Conservation (phyloP, 2,113 vertebrate genomes). For the Myiagra hebetior region DNA sequence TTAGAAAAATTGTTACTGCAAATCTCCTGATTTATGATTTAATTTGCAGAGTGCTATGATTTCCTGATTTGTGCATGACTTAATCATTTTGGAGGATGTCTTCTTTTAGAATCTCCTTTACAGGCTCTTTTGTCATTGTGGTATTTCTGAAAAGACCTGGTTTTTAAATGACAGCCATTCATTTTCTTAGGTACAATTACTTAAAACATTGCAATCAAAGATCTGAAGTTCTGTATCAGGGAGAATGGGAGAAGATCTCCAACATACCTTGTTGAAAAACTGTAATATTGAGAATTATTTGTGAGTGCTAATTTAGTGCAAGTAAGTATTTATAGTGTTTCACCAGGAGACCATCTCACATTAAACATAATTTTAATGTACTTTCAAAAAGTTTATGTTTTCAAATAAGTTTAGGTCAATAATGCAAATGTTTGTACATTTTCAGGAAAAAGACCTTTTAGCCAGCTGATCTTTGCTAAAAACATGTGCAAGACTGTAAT, state of each 20-base stretch:
- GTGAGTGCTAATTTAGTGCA: not conserved
- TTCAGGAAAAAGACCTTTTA: not conserved
- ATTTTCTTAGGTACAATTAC: not conserved
- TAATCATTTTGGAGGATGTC: not conserved
- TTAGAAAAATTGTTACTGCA: not conserved
- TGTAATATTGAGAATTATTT: not conserved
- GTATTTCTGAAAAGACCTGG: not conserved
- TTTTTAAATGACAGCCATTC: not conserved
- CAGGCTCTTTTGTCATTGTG: not conserved
- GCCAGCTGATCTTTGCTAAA: not conserved
- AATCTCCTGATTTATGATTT: not conserved
- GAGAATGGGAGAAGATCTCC: not conserved
- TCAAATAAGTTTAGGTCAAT: not conserved
- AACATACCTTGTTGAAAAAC: not conserved
- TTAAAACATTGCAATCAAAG: not conserved
- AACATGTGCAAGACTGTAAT: not conserved
- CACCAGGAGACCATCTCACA: not conserved
- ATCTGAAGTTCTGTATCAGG: not conserved
- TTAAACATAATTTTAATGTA: not conserved
- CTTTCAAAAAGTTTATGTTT: not conserved
- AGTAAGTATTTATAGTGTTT: not conserved
- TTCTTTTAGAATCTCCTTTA: not conserved
- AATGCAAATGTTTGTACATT: not conserved
- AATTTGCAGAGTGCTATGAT: not conserved
- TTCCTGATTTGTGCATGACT: not conserved